Evolutionary conservation across 2,797 vertebrate species (phyloP), one percentile per base, ranked within the genome.

Genomic region (Hypotaenidia okinawae): DNA sequence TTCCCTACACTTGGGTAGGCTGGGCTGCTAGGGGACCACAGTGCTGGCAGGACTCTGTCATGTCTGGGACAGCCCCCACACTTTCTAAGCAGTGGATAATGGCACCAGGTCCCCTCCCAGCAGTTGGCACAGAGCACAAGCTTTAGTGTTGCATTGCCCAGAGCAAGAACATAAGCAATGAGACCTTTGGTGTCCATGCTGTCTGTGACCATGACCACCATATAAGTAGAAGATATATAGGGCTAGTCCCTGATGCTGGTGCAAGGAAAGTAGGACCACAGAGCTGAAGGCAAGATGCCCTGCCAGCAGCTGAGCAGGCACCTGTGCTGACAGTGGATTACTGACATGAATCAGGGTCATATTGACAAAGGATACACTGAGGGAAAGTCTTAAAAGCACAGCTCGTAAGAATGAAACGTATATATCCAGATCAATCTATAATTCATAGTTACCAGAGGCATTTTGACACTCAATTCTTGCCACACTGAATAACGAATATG

Each of bases 401-500:
- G 17, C 22, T 72, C 63, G 12, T 70, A 85, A 84, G 61, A 92
- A 33, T 41, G 82, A 77, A 96, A 72, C 27, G 19, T 52, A 77
- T 70, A 67, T 87, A 86, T 76, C 45, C 68, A 86, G 64, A 64
- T 57, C 76, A 93, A 81, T 90, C 66, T 77, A 67, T 92, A 94
- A 92, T 95, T 97, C 61, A 69, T 83, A n/a, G 35, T 95, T 87
- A 93, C 45, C 59, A 86, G 63, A 77, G 16, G 54, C 57, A 77
- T 89, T 83, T 66, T 87, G 43, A 62, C 54, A 62, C 41, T 87
- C 62, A 82, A 2, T 89, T 92, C 88, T 85, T 88, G 80, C 75
- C 64, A 86, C 37, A 13, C 13, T 95, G 59, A 96, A 96, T 93
- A 93, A 96, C 94, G 76, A 84, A 93, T 90, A 66, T 28, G 37